phyloP scores from a whole-genome alignment of 2,797 vertebrate genomes.

The Acanthurus leucopareius region DNA sequence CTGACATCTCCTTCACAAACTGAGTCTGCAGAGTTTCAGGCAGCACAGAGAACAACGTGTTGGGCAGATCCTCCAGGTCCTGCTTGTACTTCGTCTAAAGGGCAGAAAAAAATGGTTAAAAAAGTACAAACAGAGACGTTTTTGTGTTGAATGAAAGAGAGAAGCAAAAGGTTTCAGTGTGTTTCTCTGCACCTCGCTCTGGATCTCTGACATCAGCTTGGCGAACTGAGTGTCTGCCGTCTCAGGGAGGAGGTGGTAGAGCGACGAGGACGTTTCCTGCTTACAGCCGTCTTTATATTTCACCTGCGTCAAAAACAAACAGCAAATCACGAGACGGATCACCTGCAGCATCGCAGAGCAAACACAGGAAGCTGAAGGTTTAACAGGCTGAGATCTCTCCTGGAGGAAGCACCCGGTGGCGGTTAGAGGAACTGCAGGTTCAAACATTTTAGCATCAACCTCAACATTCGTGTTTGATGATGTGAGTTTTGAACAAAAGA shows the following conservation, averaged over 20 bases:
- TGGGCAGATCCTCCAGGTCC: conserved; percentile 63
- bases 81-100: conserved; percentile 73
- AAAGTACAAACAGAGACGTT: not conserved
- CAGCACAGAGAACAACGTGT: conserved; percentile 61
- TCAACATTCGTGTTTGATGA: no score
- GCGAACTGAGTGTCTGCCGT: conserved; percentile 60
- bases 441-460: no score
- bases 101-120: not conserved
- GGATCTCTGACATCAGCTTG: conserved; percentile 66
- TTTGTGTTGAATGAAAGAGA: no score
- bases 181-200: conserved; percentile 65
- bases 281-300: conserved; percentile 77
- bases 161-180: not conserved
- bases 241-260: conserved; percentile 85
- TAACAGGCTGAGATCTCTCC: no score
- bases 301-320: conserved; percentile 47
- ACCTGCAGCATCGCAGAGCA: no score
- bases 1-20: conserved; percentile 70
- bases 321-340: not conserved
- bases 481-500: no score
- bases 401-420: no score
- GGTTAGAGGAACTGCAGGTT: no score
- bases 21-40: conserved; percentile 73
- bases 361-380: no score
- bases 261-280: conserved; percentile 79